These are phyloP conservation scores for Heteromyza rotundicornis DNA, from an alignment of 2,888 invertebrate species.

Conservation along the genomic window DNA sequence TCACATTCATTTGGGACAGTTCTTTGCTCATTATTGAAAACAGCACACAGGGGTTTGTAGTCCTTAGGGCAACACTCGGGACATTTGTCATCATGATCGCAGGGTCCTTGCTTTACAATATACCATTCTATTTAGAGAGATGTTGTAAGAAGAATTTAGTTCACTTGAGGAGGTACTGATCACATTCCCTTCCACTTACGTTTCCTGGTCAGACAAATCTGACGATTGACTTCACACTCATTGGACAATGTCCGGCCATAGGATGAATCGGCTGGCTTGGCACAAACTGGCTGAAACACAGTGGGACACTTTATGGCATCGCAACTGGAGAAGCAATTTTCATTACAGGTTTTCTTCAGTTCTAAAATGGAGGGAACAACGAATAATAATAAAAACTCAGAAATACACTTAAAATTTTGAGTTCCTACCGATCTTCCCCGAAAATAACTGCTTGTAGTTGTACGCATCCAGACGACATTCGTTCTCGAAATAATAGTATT, in stretches of 20 bases:
- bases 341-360: not conserved
- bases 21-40: constrained; percentile 3
- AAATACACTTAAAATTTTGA: too few species aligned
- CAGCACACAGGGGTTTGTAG: constrained; percentile 24
- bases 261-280: not conserved
- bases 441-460: constrained; percentile 26
- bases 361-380: too few species aligned
- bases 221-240: constrained; percentile 13
- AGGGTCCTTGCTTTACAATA: constrained; percentile 12
- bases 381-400: too few species aligned
- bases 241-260: constrained; percentile 6
- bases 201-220: constrained; percentile 24
- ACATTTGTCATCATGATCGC: not conserved
- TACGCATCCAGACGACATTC: constrained; percentile 27
- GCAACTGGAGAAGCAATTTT: constrained; percentile 11
- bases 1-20: constrained; percentile 26
- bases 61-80: constrained; percentile 12
- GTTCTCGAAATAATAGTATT: constrained; percentile 31
- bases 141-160: not conserved
- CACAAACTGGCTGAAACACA: constrained; percentile 28
- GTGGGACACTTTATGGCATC: constrained; percentile 14
- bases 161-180: not conserved
- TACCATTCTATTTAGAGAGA: not conserved
- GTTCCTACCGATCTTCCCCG: constrained; percentile 27
- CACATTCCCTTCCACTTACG: constrained; percentile 29